A percentile compares a stretch with the other conserved stretches of the same genome.
Conservation (phyloP, 2,113 vertebrate species). For the Trematomus loennbergii region DNA sequence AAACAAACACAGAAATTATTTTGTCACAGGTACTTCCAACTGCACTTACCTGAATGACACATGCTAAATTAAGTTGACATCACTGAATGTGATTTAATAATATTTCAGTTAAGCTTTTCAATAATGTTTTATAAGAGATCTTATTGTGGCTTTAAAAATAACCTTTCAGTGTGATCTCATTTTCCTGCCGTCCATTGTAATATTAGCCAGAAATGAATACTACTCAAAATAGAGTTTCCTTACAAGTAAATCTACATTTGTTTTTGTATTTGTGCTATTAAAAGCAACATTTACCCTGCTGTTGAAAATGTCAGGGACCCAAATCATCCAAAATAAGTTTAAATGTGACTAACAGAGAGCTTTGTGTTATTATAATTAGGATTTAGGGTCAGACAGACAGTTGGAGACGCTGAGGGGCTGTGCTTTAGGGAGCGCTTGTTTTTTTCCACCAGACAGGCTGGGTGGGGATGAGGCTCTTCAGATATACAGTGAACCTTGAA, state of each 20-base stretch:
- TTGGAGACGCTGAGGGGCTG: background rate
- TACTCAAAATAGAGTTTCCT: too few relatives aligned
- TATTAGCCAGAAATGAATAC: background rate
- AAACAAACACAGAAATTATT: too few relatives aligned
- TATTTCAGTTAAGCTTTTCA: background rate
- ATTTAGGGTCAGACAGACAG: conserved; percentile 13
- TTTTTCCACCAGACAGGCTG: conserved; percentile 38
- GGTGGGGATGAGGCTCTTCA: conserved; percentile 31
- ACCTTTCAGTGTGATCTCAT: too few relatives aligned
- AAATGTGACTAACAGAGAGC: too few relatives aligned
- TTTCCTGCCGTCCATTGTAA: background rate
- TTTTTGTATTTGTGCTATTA: too few relatives aligned
- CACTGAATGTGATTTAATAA: background rate
- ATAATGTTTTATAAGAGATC: background rate
- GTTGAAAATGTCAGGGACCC: too few relatives aligned
- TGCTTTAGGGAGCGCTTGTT: conserved; percentile 23
- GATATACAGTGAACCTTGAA: conserved; percentile 59
- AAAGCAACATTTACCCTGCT: too few relatives aligned
- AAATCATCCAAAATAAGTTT: too few relatives aligned
- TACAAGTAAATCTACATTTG: too few relatives aligned
- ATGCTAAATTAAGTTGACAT: background rate
- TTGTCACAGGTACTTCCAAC: too few relatives aligned
- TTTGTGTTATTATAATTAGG: background rate
- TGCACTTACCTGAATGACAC: background rate
- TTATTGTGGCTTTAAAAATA: background rate